phyloP scores from a whole-genome alignment of 2,888 invertebrate species.

The Calameuta pallipes region DNA sequence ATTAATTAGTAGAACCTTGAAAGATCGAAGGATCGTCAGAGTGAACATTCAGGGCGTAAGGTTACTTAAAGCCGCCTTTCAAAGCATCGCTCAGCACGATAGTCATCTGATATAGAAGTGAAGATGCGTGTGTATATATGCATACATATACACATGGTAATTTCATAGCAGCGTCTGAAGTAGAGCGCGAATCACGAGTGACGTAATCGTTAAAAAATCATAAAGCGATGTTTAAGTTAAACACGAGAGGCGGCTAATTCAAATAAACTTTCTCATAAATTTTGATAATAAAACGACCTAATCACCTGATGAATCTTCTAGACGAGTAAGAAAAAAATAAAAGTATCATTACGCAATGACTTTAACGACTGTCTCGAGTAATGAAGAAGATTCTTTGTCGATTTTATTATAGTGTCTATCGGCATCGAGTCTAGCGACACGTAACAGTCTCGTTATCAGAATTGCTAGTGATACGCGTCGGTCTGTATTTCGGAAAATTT shows the following conservation, averaged over 20 bases:
- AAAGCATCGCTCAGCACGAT: background rate
- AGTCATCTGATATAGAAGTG: background rate
- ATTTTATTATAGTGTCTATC: background rate
- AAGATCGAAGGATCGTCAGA: background rate
- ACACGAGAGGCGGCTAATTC: constrained; percentile 2
- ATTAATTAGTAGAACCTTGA: background rate
- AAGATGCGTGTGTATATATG: background rate
- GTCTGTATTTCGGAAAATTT: background rate
- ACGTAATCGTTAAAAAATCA: background rate
- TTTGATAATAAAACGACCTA: constrained; percentile 31
- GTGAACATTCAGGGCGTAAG: background rate
- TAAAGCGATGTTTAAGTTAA: background rate
- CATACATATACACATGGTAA: background rate
- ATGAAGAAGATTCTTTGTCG: background rate
- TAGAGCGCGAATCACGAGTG: background rate
- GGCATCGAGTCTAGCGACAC: background rate
- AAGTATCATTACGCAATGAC: background rate
- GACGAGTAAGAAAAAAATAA: background rate
- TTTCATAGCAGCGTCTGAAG: background rate
- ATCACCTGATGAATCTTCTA: background rate
- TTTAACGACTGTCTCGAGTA: background rate
- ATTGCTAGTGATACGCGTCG: background rate
- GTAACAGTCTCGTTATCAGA: background rate
- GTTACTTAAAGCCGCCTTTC: background rate
- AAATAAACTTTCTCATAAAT: constrained; percentile 35